Evolutionary conservation across 2,797 vertebrate species (phyloP).

Genomic region (Buphagus erythrorhynchus): DNA sequence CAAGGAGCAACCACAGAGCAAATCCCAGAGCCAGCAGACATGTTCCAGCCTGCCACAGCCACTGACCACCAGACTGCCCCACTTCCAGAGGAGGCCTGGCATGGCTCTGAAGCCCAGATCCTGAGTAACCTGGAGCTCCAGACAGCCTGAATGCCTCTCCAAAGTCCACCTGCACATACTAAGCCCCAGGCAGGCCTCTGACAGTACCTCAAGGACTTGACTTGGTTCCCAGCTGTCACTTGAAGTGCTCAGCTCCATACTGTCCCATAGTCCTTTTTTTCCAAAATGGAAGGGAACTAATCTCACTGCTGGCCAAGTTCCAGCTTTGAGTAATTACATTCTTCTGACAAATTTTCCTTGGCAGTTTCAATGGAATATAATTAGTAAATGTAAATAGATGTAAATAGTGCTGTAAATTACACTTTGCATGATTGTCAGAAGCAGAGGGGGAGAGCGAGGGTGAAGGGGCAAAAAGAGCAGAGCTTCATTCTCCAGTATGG

Average conservation of each 20-base stretch:
- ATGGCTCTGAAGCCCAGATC: background rate
- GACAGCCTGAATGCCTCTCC: background rate
- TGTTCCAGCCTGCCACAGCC: background rate
- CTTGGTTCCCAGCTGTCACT: background rate
- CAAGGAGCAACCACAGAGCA: background rate
- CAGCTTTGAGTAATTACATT: constrained; percentile 65
- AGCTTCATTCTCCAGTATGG: background rate
- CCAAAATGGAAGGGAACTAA: constrained; percentile 45
- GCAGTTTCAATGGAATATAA: constrained; percentile 62
- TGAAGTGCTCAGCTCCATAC: background rate
- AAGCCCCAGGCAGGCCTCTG: background rate
- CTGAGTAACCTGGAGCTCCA: background rate
- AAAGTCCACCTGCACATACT: background rate
- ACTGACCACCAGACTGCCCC: background rate
- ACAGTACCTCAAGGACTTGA: background rate
- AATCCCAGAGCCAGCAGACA: background rate
- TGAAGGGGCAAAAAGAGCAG: background rate
- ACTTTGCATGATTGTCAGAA: background rate
- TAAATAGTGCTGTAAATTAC: constrained; percentile 64
- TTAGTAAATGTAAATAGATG: constrained; percentile 69
- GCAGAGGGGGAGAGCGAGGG: background rate
- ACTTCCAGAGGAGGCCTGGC: background rate
- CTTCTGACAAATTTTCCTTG: constrained; percentile 68
- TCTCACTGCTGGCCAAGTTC: constrained; percentile 45
- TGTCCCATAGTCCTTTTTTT: background rate